phyloP scores from a whole-genome alignment of 2,113 vertebrate genomes.

The Balaenoptera acutorostrata region DNA sequence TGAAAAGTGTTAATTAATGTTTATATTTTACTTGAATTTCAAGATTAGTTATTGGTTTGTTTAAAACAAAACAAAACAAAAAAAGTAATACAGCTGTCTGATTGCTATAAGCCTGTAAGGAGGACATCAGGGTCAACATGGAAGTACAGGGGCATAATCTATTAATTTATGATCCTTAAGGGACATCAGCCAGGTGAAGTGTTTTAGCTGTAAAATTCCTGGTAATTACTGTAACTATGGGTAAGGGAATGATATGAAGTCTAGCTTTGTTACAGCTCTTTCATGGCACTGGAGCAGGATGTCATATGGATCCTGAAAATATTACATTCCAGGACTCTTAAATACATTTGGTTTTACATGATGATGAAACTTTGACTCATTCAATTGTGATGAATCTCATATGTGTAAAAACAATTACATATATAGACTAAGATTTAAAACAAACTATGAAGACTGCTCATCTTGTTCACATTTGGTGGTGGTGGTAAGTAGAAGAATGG shows the following conservation, averaged over 20 bases:
- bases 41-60: background rate
- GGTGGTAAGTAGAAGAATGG: background rate
- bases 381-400: background rate
- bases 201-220: background rate
- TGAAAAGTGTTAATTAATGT: conserved; percentile 6
- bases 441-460: background rate
- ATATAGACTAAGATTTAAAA: background rate
- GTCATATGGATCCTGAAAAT: background rate
- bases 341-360: background rate
- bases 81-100: background rate
- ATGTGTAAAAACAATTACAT: background rate
- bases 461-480: background rate
- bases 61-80: background rate
- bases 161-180: background rate
- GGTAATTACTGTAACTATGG: background rate
- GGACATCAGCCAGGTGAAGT: background rate
- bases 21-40: background rate
- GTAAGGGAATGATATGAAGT: background rate
- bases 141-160: background rate
- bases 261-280: background rate
- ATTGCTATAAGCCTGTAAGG: background rate
- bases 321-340: background rate
- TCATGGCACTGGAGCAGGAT: no score
- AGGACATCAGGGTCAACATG: background rate
- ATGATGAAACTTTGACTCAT: background rate